Evolutionary conservation across 2,113 vertebrate species (phyloP).

Genomic region (Dipodomys stephensi): DNA sequence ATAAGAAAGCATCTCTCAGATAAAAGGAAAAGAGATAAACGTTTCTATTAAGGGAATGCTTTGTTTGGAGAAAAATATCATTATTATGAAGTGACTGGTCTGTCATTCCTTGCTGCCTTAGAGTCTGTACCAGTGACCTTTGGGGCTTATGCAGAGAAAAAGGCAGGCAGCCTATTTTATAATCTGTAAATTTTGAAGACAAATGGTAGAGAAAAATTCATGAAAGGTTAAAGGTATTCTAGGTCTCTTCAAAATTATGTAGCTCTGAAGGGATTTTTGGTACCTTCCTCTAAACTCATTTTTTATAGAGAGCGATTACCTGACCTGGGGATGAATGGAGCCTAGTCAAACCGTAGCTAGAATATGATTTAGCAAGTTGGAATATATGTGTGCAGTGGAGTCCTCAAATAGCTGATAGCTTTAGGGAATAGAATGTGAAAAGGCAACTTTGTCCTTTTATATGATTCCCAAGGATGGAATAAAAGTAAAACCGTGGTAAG

Average conservation of each 20-base stretch:
- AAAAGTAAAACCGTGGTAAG: neutral
- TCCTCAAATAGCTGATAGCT: neutral
- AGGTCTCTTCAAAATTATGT: neutral
- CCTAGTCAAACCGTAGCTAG: neutral
- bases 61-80: neutral
- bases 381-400: neutral
- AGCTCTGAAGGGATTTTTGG: neutral
- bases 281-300: neutral
- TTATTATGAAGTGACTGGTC: neutral
- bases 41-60: neutral
- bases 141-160: neutral
- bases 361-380: neutral
- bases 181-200: neutral
- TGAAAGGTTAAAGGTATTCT: neutral
- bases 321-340: neutral
- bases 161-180: neutral
- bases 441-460: neutral
- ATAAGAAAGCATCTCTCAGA: neutral
- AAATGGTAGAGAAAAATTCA: constrained; percentile 31
- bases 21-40: neutral
- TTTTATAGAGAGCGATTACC: neutral
- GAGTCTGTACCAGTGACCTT: constrained; percentile 2
- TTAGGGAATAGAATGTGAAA: neutral
- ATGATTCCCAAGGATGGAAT: neutral
- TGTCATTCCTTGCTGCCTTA: neutral